Evolutionary conservation across 2,888 invertebrate genomes (phyloP), one percentile per base, ranked within the genome.

Genomic region (Coecobrya sp.): DNA sequence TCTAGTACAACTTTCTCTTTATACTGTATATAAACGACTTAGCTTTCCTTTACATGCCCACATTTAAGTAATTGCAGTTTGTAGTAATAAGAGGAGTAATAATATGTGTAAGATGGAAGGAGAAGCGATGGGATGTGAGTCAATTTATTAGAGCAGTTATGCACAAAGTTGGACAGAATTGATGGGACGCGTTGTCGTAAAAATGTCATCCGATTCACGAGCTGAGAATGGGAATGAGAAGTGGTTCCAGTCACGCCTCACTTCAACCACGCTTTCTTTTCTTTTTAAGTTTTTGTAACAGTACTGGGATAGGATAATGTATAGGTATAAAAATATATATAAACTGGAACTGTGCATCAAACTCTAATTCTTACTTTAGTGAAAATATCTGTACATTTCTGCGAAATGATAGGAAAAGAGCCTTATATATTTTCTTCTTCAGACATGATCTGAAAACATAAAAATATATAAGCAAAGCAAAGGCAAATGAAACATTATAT

Each of bases 131-230:
- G 89, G 90, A 88, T 93, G 93, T 92, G 92, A 93, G 93, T 93
- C 93, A 92, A 93, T 93, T 93, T 93, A 93, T 93, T 93, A 92
- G 93, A 89, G 93, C 93, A 93, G 93, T 93, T 93, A 93, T 93
- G 93, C 93, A 93, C 93, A 93, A 93, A 93, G 92, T 93, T 93
- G 93, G 92, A 92, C 76, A 92, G 93, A 93, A 93, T 93, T 93
- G 93, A 93, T 93, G 93, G 92, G 92, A 90, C 92, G 92, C 86
- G 88, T 85, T 90, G 93, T 93, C 93, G 93, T 93, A 93, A 93
- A 93, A 93, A 93, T 93, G 93, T 93, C 93, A 93, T 91, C 89
- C 87, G 89, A 93, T 93, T 79, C 92, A 89, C 93, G 93, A 92
- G 92, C 93, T 89, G 90, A 93, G 93, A 93, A 92, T 92, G 93